Evolutionary conservation across 2,113 vertebrate species (phyloP).

Genomic region (Ammodytes dubius): DNA sequence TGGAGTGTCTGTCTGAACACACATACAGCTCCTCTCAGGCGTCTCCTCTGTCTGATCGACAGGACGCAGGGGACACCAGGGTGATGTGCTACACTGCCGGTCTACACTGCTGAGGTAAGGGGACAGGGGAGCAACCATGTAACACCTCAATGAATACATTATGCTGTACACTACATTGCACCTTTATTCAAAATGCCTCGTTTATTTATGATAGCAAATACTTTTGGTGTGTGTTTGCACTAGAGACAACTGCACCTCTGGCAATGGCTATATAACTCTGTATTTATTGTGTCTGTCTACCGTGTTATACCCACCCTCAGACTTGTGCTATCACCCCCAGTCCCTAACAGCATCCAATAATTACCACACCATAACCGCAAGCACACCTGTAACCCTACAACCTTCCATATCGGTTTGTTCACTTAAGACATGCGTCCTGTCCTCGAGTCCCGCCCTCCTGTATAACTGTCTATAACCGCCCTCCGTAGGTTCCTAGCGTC

Average conservation of each 20-base stretch:
- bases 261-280: too few species aligned
- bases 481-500: slow-evolving; percentile 17
- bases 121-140: neutral
- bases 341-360: neutral
- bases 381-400: slow-evolving; percentile 23
- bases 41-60: slow-evolving; percentile 57
- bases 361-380: neutral
- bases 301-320: neutral
- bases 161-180: neutral
- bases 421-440: neutral
- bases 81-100: slow-evolving; percentile 76
- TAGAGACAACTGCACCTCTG: neutral
- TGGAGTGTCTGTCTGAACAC: slow-evolving; percentile 69
- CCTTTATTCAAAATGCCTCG: neutral
- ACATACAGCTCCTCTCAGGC: slow-evolving; percentile 71
- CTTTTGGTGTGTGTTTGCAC: neutral
- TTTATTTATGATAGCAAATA: neutral
- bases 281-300: too few species aligned
- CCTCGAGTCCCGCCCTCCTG: slow-evolving; percentile 1
- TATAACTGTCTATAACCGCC: slow-evolving; percentile 18
- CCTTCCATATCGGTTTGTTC: slow-evolving; percentile 1
- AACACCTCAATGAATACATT: neutral
- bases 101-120: slow-evolving; percentile 92
- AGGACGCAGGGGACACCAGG: slow-evolving; percentile 11
- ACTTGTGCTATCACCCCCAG: neutral